Evolutionary conservation across 2,888 invertebrate genomes (phyloP).

Genomic region (Xylophagus ater): DNA sequence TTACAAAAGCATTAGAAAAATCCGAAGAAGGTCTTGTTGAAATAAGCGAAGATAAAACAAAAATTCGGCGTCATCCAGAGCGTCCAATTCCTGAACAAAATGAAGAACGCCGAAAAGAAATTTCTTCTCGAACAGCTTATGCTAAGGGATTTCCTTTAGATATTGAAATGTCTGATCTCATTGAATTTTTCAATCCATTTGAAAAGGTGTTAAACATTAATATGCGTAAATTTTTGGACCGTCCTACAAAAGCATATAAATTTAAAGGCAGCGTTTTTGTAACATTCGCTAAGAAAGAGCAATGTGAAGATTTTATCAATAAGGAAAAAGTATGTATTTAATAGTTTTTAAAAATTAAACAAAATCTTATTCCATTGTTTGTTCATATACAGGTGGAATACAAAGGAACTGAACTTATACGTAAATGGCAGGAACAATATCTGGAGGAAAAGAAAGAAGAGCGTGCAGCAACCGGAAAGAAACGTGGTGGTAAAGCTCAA

Average conservation of each 20-base stretch:
- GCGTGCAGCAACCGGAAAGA: constrained; percentile 39
- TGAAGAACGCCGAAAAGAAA: constrained; percentile 68
- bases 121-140: constrained; percentile 68
- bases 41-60: constrained; percentile 46
- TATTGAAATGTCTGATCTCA: constrained; percentile 54
- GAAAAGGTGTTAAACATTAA: constrained; percentile 58
- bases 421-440: constrained; percentile 62
- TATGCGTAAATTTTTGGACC: constrained; percentile 50
- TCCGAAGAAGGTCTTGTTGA: constrained; percentile 62
- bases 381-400: constrained; percentile 47
- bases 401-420: constrained; percentile 50
- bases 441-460: constrained; percentile 56
- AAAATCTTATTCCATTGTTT: no score
- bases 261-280: constrained; percentile 92
- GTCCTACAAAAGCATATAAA: constrained; percentile 48
- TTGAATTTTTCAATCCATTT: constrained; percentile 58
- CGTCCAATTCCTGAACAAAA: constrained; percentile 67
- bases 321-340: constrained; percentile 42
- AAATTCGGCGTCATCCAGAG: constrained; percentile 58
- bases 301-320: constrained; percentile 67
- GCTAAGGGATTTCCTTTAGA: constrained; percentile 75
- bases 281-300: constrained; percentile 70
- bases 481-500: constrained; percentile 33
- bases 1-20: constrained; percentile 62
- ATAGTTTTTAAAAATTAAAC: background rate